Conservation (phyloP, 2,797 vertebrate genomes). For the Arremon aurantiirostris region DNA sequence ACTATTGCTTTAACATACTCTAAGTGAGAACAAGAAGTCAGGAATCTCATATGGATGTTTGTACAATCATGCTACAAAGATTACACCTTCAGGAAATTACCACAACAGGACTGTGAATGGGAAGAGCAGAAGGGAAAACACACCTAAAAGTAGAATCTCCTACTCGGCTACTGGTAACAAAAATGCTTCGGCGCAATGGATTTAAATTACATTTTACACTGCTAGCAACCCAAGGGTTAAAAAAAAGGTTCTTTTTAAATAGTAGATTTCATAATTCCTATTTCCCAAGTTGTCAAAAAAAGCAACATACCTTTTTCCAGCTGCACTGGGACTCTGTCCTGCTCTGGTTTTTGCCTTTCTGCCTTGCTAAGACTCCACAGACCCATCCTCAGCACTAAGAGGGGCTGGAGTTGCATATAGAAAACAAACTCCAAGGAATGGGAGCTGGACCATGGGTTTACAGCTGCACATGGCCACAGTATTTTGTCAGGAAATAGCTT, state of each 20-base stretch:
- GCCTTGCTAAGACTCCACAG: background rate
- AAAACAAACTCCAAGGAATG: background rate
- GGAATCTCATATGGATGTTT: constrained; percentile 68
- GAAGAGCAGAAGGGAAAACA: constrained; percentile 64
- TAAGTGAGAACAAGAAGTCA: constrained; percentile 62
- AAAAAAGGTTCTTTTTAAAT: constrained; percentile 49
- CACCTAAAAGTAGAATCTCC: constrained; percentile 57
- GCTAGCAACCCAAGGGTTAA: constrained; percentile 54
- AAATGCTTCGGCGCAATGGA: constrained; percentile 53
- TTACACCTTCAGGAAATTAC: constrained; percentile 66
- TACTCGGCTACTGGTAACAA: constrained; percentile 38
- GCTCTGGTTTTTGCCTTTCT: constrained; percentile 17
- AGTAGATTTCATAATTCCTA: constrained; percentile 18
- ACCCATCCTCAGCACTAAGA: background rate
- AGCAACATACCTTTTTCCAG: constrained; percentile 16
- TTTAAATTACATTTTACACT: constrained; percentile 58
- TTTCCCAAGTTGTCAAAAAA: constrained; percentile 25
- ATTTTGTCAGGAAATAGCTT: background rate
- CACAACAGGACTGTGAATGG: constrained; percentile 50
- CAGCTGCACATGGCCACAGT: background rate
- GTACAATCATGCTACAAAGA: constrained; percentile 80
- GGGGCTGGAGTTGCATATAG: background rate
- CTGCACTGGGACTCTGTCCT: constrained; percentile 23
- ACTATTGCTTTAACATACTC: constrained; percentile 73
- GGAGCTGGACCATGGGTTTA: background rate